Conservation (phyloP, 2,113 vertebrate genomes). For the Eubucco bourcierii region DNA sequence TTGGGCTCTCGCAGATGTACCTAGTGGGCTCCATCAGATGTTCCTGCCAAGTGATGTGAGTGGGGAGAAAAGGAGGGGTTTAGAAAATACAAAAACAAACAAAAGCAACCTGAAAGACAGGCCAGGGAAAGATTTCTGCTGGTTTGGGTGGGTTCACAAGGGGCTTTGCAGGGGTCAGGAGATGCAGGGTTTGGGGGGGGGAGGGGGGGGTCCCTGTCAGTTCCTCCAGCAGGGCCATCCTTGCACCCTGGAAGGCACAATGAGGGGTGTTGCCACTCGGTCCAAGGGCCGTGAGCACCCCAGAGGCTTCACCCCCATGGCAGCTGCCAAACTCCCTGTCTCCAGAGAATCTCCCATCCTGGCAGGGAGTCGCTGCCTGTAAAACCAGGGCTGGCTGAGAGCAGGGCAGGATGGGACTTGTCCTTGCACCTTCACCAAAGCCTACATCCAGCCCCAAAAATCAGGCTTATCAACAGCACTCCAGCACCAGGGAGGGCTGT, state of each 20-base stretch:
- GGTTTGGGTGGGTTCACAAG: neutral
- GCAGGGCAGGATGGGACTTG: neutral
- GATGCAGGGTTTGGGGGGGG: neutral
- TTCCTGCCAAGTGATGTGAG: neutral
- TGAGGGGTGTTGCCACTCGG: fast-evolving
- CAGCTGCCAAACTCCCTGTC: neutral
- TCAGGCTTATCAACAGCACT: neutral
- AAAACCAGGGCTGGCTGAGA: neutral
- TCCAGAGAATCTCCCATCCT: neutral
- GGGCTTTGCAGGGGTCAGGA: neutral
- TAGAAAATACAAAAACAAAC: neutral
- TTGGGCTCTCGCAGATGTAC: neutral
- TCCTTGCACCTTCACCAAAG: neutral
- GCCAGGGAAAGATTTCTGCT: neutral
- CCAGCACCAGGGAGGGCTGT: neutral
- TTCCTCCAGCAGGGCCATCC: neutral
- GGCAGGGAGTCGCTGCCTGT: fast-evolving
- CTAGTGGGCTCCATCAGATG: neutral
- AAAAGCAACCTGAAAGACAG: neutral
- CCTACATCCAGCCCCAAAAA: neutral
- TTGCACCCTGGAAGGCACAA: neutral
- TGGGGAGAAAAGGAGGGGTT: neutral
- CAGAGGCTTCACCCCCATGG: fast-evolving
- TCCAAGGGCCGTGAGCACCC: neutral
- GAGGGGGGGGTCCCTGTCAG: neutral